phyloP scores from a whole-genome alignment of 1,140 invertebrate genomes.

The Melitaea cinxia region DNA sequence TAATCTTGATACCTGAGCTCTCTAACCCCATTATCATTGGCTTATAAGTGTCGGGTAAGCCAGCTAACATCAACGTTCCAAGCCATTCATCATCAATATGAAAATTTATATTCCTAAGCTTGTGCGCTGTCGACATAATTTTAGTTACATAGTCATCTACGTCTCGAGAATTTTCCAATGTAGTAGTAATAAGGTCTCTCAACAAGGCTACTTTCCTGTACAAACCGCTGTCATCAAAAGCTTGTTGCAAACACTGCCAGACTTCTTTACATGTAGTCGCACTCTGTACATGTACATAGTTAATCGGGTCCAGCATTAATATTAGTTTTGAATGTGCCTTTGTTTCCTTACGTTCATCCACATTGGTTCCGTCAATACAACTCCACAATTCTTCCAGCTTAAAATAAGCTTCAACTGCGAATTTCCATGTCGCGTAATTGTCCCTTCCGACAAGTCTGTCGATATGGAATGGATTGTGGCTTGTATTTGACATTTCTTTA shows the following conservation, averaged over 20 bases:
- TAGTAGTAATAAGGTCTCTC: constrained; percentile 38
- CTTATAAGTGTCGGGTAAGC: constrained; percentile 59
- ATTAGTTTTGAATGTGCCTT: neutral
- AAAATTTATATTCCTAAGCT: constrained; percentile 57
- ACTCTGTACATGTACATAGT: constrained; percentile 8
- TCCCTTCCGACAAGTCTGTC: neutral
- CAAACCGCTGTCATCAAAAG: constrained; percentile 50
- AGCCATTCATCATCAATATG: too few species aligned
- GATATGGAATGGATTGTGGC: constrained; percentile 1
- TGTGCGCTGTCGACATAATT: constrained; percentile 42
- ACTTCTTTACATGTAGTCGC: constrained; percentile 44
- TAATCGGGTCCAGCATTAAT: neutral
- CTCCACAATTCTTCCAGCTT: neutral
- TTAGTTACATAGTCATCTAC: constrained; percentile 44
- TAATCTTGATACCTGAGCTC: constrained; percentile 48
- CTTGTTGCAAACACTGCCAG: constrained; percentile 41
- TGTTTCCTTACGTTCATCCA: neutral
- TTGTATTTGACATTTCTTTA: neutral
- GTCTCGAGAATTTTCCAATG: constrained; percentile 33
- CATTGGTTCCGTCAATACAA: neutral
- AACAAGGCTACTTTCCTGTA: constrained; percentile 41
- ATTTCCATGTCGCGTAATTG: neutral
- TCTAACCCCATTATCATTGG: constrained; percentile 74
- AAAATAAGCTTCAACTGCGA: neutral
- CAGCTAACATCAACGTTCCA: too few species aligned